These are phyloP conservation scores for Ceramica pisi DNA, from an alignment of 2,888 invertebrate genomes.

Conservation along the genomic window DNA sequence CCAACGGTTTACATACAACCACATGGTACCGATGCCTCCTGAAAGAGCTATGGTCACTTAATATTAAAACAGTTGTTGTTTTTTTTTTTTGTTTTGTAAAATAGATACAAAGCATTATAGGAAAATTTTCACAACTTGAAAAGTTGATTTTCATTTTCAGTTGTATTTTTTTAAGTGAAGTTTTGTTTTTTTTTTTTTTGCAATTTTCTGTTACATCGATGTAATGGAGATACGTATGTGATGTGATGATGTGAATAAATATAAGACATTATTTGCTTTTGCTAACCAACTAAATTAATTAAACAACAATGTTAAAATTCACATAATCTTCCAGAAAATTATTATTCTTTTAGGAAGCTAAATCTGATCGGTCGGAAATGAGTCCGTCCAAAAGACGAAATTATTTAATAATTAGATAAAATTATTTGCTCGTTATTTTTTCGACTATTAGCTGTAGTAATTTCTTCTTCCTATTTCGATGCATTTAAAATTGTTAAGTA, in stretches of 20 bases:
- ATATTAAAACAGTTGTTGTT: slow-evolving; percentile 23
- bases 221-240: not conserved
- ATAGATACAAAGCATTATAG: slow-evolving; percentile 38
- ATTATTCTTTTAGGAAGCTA: not conserved
- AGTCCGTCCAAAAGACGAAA: slow-evolving; percentile 14
- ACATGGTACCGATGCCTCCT: slow-evolving; percentile 93
- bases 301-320: not conserved
- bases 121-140: slow-evolving; percentile 25
- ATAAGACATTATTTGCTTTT: not conserved
- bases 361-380: not conserved
- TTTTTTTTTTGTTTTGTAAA: not conserved
- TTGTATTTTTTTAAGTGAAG: slow-evolving; percentile 11
- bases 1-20: slow-evolving; percentile 95
- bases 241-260: not conserved
- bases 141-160: slow-evolving; percentile 37
- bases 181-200: not conserved
- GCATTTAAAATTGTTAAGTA: slow-evolving; percentile 65
- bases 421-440: not conserved
- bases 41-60: slow-evolving; percentile 91
- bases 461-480: slow-evolving; percentile 67
- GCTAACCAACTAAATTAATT: not conserved
- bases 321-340: not conserved
- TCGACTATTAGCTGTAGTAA: slow-evolving; percentile 42
- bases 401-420: too few relatives aligned
- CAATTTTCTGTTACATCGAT: not conserved